Conservation (phyloP, 2,888 invertebrate species). For the Lamellibrachia columna region DNA sequence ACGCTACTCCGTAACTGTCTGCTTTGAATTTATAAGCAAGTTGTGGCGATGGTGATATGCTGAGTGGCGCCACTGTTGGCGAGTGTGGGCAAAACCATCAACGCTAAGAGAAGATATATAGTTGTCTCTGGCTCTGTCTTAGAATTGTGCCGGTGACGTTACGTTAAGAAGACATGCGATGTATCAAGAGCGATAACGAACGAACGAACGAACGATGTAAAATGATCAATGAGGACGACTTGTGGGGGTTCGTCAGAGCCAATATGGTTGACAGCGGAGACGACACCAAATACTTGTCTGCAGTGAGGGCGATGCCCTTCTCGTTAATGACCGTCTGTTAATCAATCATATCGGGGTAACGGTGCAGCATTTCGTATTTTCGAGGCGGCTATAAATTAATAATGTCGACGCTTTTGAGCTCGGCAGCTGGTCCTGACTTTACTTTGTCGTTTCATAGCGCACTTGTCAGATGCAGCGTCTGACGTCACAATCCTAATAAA, state of each 20-base stretch:
- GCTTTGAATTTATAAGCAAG: too few species aligned
- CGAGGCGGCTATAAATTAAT: conserved; percentile 10
- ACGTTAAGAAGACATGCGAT: not conserved
- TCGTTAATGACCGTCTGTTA: not conserved
- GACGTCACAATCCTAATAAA: not conserved
- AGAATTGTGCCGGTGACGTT: not conserved
- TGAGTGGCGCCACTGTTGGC: too few species aligned
- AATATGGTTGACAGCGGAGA: not conserved
- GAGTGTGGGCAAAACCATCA: too few species aligned
- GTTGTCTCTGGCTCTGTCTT: not conserved
- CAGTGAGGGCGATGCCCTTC: not conserved
- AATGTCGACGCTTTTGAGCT: not conserved
- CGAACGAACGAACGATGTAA: not conserved
- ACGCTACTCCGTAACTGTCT: too few species aligned
- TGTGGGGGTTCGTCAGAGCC: not conserved
- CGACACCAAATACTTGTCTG: not conserved
- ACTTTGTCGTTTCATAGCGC: not conserved
- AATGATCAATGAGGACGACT: not conserved
- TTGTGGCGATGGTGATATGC: too few species aligned
- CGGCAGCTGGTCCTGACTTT: not conserved
- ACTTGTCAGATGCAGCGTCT: not conserved
- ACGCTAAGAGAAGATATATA: too few species aligned
- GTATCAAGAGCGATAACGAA: not conserved
- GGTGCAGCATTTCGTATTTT: not conserved
- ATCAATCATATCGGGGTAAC: not conserved